phyloP scores from a whole-genome alignment of 1,140 invertebrate genomes.

The Medauroidea extradentata region DNA sequence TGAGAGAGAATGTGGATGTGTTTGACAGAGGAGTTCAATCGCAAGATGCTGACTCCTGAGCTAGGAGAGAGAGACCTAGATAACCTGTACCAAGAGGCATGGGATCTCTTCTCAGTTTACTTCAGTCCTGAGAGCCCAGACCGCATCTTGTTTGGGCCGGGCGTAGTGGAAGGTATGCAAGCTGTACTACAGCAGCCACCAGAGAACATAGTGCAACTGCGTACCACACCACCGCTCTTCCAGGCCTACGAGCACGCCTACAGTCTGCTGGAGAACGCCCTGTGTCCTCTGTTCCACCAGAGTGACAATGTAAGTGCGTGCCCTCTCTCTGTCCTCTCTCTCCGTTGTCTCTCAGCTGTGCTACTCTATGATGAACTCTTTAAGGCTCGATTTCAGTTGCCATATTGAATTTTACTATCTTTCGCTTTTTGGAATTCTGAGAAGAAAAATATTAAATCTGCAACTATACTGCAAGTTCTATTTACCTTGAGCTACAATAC shows the following conservation, averaged over 20 bases:
- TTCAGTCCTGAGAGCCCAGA: constrained; percentile 60
- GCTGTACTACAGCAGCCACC: constrained; percentile 27
- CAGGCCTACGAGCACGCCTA: constrained; percentile 80
- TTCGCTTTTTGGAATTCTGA: too few species aligned
- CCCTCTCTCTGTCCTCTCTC: background rate
- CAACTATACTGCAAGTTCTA: too few species aligned
- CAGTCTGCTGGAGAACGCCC: constrained; percentile 66
- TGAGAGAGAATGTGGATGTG: constrained; percentile 10
- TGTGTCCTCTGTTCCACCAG: constrained; percentile 74
- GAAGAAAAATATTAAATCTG: too few species aligned
- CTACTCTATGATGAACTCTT: too few species aligned
- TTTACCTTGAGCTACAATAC: too few species aligned
- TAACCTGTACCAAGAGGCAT: constrained; percentile 62
- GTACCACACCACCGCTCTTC: constrained; percentile 73
- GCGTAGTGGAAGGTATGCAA: constrained; percentile 59
- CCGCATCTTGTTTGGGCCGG: constrained; percentile 59
- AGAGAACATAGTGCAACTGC: constrained; percentile 59
- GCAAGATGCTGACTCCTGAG: constrained; percentile 72
- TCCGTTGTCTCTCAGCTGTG: too few species aligned
- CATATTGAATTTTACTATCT: too few species aligned
- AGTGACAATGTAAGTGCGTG: constrained; percentile 65
- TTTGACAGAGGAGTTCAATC: constrained; percentile 76
- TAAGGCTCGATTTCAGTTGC: too few species aligned
- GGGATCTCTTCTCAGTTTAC: constrained; percentile 66
- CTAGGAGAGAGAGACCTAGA: constrained; percentile 60